Evolutionary conservation across 2,113 vertebrate species (phyloP).

Genomic region (Corydoras maculifer): DNA sequence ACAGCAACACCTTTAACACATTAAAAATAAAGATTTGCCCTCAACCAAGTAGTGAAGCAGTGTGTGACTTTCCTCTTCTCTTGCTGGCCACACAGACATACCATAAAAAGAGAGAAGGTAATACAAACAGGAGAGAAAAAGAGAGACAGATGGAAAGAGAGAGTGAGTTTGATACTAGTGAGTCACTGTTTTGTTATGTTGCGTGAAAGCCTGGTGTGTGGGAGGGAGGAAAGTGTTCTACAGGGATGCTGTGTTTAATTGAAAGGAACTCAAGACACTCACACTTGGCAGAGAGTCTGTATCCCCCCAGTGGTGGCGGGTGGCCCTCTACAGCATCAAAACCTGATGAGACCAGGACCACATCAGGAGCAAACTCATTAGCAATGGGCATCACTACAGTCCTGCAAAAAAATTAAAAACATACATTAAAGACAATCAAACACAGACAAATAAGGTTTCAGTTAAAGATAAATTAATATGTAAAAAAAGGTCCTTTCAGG

Average conservation of each 20-base stretch:
- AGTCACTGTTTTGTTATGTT: conserved; percentile 19
- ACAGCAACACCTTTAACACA: conserved; percentile 24
- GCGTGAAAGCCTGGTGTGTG: conserved; percentile 6
- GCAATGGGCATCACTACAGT: conserved; percentile 94
- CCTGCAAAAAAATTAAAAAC: conserved; percentile 58
- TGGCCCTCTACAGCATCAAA: conserved; percentile 93
- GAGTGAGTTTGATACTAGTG: conserved; percentile 6
- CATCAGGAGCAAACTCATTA: conserved; percentile 85
- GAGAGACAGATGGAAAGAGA: background rate
- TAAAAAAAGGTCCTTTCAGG: background rate
- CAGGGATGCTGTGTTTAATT: background rate
- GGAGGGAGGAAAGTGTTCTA: background rate
- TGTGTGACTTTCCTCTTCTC: conserved; percentile 12
- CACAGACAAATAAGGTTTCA: background rate
- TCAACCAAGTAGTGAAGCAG: background rate
- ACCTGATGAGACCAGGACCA: conserved; percentile 91
- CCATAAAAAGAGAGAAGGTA: background rate
- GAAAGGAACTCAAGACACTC: conserved; percentile 53
- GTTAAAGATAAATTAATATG: conserved; percentile 1
- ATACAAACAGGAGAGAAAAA: background rate
- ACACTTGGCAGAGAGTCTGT: conserved; percentile 90
- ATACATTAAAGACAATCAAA: conserved; percentile 8
- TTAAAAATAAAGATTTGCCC: conserved; percentile 12
- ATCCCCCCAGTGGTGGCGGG: conserved; percentile 85
- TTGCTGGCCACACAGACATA: conserved; percentile 14